These are phyloP conservation scores for Tachyglossus aculeatus DNA, from an alignment of 2,797 vertebrate genomes.

Conservation along the genomic window DNA sequence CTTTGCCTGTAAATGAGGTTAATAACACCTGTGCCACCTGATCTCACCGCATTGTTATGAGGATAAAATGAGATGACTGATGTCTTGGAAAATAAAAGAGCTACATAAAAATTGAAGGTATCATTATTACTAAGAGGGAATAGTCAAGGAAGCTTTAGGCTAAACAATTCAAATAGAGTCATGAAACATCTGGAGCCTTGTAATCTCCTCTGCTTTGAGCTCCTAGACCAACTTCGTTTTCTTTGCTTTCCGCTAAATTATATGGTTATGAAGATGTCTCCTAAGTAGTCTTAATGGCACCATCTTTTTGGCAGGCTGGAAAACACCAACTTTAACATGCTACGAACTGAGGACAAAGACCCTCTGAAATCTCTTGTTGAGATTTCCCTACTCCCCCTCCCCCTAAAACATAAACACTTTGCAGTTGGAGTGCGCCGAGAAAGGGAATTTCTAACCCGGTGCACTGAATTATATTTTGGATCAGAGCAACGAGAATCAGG, in stretches of 20 bases:
- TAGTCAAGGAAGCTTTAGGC: not conserved
- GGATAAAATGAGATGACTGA: no score
- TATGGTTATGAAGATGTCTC: not conserved
- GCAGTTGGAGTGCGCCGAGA: conserved; percentile 18
- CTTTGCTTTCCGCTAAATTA: not conserved
- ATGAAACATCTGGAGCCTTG: not conserved
- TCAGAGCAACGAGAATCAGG: conserved; percentile 23
- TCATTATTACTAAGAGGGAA: no score
- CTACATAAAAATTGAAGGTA: no score
- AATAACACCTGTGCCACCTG: not conserved
- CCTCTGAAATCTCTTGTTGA: not conserved
- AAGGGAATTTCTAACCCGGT: not conserved
- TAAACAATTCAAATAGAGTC: not conserved
- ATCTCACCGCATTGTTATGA: no score
- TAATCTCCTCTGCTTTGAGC: fast-evolving
- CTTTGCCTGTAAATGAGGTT: not conserved
- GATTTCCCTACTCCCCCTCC: not conserved
- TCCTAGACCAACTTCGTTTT: not conserved
- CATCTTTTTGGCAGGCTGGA: not conserved
- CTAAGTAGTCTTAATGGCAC: not conserved
- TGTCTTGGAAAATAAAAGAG: no score
- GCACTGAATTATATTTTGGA: conserved; percentile 42
- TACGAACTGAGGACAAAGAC: conserved; percentile 6
- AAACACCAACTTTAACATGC: conserved; percentile 4
- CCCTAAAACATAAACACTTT: conserved; percentile 26